Evolutionary conservation across 2,888 invertebrate genomes (phyloP), one percentile per base, ranked within the genome.

Genomic region (Stratiomys singularior): DNA sequence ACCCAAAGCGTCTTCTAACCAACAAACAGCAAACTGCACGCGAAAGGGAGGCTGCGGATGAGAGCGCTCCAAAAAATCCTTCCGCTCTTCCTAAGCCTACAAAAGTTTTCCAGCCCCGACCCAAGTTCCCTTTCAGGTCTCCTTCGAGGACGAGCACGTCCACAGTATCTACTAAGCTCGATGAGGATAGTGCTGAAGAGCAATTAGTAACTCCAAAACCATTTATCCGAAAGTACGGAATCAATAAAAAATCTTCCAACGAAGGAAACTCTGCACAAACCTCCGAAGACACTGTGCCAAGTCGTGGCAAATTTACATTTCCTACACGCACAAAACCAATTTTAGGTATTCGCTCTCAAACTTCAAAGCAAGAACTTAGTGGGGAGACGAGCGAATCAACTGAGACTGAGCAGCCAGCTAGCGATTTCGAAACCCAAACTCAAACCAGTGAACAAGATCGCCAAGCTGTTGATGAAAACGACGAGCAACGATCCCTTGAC

Each of bases 381-480:
- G 66, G 66, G 21, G 66, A 66, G 44, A 30, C 18, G 63, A 66
- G 27, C n/a, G 44, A 66, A 27, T 37, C 66, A 18, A 18, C 25
- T 28, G 30, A 66, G 11, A 27, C n/a, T 37, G 66, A 66, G 66
- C 58, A 60, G 58, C 18, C 1, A 3, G 37, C 66, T 66, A 66
- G 2, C 37, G 21, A 21, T 37, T 21, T 44, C 44, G 7, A 37
- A 11, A 18, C 18, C 13, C 18, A 67, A 44, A 21, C 30, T 44
- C 46, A 15, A 25, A 52, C 71, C 71, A 64, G n/a, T 28, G 30
- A 72, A 72, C 18, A 52, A 37, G 37, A n/a, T 18, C 18, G 1
- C 18, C n/a, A 18, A 3, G 4, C 5, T 9, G 37, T 37, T 37
- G 37, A 37, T 37, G 23, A 37, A 74, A 21, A 15, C 18, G n/a